Base-by-base conservation (phyloP, 2,888 invertebrate species). In the Plagodis dolabraria region DNA sequence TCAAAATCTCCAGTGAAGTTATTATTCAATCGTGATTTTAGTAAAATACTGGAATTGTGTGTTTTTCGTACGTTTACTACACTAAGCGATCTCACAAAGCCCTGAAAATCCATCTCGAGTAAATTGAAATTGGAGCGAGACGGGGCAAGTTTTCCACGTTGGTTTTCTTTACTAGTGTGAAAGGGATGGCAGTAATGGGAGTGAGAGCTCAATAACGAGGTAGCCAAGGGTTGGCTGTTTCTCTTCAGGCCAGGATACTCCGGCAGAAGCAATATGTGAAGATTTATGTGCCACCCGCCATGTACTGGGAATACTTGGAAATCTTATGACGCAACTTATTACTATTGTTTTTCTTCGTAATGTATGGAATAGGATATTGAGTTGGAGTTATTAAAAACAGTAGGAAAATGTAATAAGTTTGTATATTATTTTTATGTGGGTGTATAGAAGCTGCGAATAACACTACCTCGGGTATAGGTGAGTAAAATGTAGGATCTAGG, bases 201-300 rank as follows among this genome's bases (percentile, higher is more conserved):
- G 92, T 93, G 92, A 93, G 93, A 92, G 92, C 85, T 90, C 89
- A 93, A 93, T 93, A 93, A 93, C 93, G 93, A 93, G 92, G 81
- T 83, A 82, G 82, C 91, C 92, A 92, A 93, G 92, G 90, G 92
- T 92, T 89, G 90, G 90, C 85, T 89, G 91, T 92, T 92, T 90
- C 91, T 91, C 88, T 88, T 85, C 85, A 79, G 83, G 80, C 78
- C 73, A 76, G 82, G 74, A 85, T 83, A 82, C 86, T 87, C 82
- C 71, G 80, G 75, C 75, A 79, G 76, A 83, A 78, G 88, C 90
- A 92, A 92, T 92, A 92, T 92, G 89, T 82, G 83, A 76, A 89
- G 90, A 92, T 92, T 92, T 92, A 92, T 91, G 85, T 84, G 75
- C 81, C 83, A 78, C 79, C 82, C 72, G 71, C 75, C 77, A 80